Evolutionary conservation across 1,140 invertebrate genomes (phyloP).

Genomic region (Temnothorax longispinosus): DNA sequence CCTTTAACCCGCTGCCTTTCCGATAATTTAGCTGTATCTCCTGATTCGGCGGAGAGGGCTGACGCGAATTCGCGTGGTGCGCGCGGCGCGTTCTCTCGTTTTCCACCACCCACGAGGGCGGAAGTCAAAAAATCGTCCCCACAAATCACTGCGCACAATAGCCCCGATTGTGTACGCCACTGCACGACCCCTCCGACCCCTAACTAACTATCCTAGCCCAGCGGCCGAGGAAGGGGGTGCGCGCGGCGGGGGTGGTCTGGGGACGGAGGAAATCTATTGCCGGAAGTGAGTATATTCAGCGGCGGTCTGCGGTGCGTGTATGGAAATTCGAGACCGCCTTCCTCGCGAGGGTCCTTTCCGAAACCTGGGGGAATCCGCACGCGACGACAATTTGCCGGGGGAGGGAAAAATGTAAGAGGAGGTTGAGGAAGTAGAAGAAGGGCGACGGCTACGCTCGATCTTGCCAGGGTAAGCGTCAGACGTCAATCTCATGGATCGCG

Average conservation of each 20-base stretch:
- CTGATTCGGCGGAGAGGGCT: constrained; percentile 63
- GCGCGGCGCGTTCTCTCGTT: constrained; percentile 40
- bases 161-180: constrained; percentile 82
- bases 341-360: constrained; percentile 71
- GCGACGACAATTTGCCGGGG: constrained; percentile 72
- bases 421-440: background rate
- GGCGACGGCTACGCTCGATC: constrained; percentile 42
- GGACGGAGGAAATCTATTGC: constrained; percentile 84
- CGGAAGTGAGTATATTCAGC: constrained; percentile 84
- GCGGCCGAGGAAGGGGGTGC: constrained; percentile 50
- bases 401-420: constrained; percentile 33
- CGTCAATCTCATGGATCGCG: constrained; percentile 29
- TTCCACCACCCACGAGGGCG: constrained; percentile 71
- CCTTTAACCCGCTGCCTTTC: constrained; percentile 77
- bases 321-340: constrained; percentile 82
- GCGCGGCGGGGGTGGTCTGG: constrained; percentile 39
- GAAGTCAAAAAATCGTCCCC: constrained; percentile 85
- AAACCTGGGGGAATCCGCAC: constrained; percentile 73
- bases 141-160: constrained; percentile 85
- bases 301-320: constrained; percentile 78
- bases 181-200: constrained; percentile 75
- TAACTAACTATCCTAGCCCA: constrained; percentile 82
- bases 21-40: constrained; percentile 80
- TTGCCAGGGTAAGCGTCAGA: constrained; percentile 35
- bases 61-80: constrained; percentile 51